Percentiles rank a stretch among this genome's conserved stretches.
Evolutionary conservation across 2,797 vertebrate species (phyloP).

Genomic region (Acanthurus leucopareius): DNA sequence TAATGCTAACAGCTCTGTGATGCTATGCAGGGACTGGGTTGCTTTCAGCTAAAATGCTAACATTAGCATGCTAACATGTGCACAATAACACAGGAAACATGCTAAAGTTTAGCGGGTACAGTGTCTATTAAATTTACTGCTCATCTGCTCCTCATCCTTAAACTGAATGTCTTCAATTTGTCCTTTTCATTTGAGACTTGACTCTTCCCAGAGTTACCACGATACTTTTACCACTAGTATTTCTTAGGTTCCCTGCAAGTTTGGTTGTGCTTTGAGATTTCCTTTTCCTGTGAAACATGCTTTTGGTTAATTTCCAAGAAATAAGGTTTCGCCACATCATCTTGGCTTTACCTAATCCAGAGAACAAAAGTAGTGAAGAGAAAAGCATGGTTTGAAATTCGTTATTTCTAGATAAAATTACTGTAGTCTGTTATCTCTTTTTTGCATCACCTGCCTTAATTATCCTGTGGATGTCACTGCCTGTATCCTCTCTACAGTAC

Average conservation of each 20-base stretch:
- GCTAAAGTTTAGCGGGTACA: no score
- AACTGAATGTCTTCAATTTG: background rate
- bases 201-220: background rate
- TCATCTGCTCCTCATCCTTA: no score
- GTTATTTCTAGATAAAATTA: background rate
- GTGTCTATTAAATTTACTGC: no score
- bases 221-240: conserved; percentile 15
- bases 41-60: background rate
- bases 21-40: background rate
- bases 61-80: background rate
- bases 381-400: background rate
- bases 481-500: background rate
- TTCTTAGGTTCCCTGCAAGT: background rate
- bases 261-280: conserved; percentile 11
- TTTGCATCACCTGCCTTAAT: background rate
- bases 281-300: background rate
- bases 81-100: no score
- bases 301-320: conserved; percentile 6
- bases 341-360: conserved; percentile 15
- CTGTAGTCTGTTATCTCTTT: background rate
- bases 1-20: background rate
- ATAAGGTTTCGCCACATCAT: background rate
- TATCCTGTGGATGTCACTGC: background rate
- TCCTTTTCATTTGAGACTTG: background rate
- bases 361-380: background rate